A percentile compares a stretch with the other conserved stretches of the same genome.
Conservation (phyloP, 2,113 vertebrate species). For the Myotis yumanensis region DNA sequence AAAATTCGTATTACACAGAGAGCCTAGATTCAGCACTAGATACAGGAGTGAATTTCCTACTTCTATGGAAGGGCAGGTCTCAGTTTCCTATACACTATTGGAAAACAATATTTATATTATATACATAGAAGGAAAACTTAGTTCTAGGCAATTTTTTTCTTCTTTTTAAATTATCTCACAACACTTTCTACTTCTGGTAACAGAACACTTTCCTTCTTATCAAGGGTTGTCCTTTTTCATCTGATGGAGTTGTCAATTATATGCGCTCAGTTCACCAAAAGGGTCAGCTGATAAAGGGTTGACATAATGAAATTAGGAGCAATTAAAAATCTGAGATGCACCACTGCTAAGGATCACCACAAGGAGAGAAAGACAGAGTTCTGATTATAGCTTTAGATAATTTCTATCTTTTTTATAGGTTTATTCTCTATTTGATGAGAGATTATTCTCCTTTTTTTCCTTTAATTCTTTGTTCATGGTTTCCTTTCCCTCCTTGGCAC, state of each 20-base stretch:
- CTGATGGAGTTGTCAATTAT: not conserved
- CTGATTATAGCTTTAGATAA: not conserved
- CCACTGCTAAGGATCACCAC: not conserved
- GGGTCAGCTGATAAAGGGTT: not conserved
- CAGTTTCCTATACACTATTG: not conserved
- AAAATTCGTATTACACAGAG: not conserved
- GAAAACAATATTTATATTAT: not conserved
- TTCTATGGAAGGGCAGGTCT: not conserved
- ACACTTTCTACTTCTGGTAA: not conserved
- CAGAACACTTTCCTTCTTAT: not conserved
- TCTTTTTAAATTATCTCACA: not conserved
- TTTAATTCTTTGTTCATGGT: not conserved
- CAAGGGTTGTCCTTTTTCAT: not conserved
- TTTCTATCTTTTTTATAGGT: not conserved
- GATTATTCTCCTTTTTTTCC: not conserved
- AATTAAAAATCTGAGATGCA: not conserved
- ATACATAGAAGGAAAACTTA: not conserved
- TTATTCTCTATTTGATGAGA: not conserved
- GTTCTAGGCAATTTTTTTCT: not conserved
- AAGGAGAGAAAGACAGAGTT: not conserved
- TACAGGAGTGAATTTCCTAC: not conserved
- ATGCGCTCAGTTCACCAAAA: not conserved
- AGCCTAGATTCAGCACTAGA: not conserved
- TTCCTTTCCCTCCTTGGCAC: not conserved
- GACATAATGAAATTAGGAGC: not conserved